Conservation (phyloP, 1,140 invertebrate genomes). For the Drosophila pseudoananassae region DNA sequence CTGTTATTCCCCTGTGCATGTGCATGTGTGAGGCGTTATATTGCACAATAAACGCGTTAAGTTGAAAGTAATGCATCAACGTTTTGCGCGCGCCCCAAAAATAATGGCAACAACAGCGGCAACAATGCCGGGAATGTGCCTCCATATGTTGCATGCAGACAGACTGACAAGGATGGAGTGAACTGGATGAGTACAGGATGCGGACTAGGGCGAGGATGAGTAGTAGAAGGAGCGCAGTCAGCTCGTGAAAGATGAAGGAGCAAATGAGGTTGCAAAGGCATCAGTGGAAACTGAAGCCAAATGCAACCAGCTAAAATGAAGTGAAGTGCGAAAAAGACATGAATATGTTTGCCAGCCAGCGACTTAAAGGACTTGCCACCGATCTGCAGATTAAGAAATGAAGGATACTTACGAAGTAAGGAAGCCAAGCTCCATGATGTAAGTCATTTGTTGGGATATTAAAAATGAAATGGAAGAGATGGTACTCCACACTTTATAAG, state of each 20-base stretch:
- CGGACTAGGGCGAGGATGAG: neutral
- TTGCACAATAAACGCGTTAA: constrained; percentile 75
- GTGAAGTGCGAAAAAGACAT: constrained; percentile 32
- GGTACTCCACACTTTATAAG: no score
- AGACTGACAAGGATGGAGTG: constrained; percentile 66
- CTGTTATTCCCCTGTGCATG: neutral
- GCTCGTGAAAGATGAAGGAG: constrained; percentile 45
- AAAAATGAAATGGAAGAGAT: neutral
- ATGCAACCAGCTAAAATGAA: constrained; percentile 36
- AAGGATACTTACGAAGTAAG: neutral
- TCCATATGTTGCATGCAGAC: constrained; percentile 44
- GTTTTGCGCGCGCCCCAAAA: constrained; percentile 48
- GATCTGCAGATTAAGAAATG: constrained; percentile 16
- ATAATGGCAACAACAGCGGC: constrained; percentile 31
- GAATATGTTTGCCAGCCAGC: constrained; percentile 18
- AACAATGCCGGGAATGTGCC: constrained; percentile 20
- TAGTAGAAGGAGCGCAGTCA: neutral
- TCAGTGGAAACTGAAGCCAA: constrained; percentile 32
- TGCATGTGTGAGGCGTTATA: constrained; percentile 45
- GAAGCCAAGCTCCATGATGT: neutral
- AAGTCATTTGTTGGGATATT: neutral
- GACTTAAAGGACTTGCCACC: constrained; percentile 25
- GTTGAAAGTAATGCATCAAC: constrained; percentile 81
- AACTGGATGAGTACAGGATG: constrained; percentile 29
- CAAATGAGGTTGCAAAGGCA: constrained; percentile 47